Base-by-base conservation (phyloP, 2,113 vertebrate genomes). In the Hemicordylus capensis region DNA sequence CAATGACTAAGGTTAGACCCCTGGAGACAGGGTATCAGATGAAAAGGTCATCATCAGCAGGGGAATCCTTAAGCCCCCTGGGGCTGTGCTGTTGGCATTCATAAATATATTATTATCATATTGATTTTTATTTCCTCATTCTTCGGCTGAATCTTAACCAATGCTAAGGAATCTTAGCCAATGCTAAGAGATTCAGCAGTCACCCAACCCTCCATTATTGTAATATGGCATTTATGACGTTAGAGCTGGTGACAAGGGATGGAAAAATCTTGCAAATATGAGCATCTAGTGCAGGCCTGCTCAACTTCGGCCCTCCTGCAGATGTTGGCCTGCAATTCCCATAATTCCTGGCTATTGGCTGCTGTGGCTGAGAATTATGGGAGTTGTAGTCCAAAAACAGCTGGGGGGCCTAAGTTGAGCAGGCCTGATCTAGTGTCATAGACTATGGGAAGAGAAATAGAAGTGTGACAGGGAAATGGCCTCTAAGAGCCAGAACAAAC, bases 81-180 rank as follows among this genome's bases (percentile, higher is more conserved):
- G 80, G 76, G 34, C 15, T 63, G 39, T 72, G 80, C 48, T 9
- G 28, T 3, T 90, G 85, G 74, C 91, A 66, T 92, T 94, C 86
- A 88, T 92, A 91, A 94, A 91, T 81, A 89, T 66, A 73, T 76
- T 46, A 82, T 84, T 58, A 26, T 88, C 85, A 83, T 85, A 48
- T 80, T 89, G 89, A 90, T 91, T 87, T 59, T 48, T 51, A 88
- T 90, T 87, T 89, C 63, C 66, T 92, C 85, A 87, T 58, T 90
- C 86, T 80, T 70, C 88, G 76, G 74, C 70, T 1, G 5, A 56
- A 37, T 54, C 91, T 90, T 88, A 73, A 20, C 37, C 64, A 59
- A 34, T 1, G 31, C 19, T 46, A 37, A 31, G 20, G n/a, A 22
- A 58, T 64, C 89, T 90, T 86, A 72, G 66, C 15, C 66, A 37